phyloP scores from a whole-genome alignment of 2,113 vertebrate genomes.

The Scytalopus superciliaris region DNA sequence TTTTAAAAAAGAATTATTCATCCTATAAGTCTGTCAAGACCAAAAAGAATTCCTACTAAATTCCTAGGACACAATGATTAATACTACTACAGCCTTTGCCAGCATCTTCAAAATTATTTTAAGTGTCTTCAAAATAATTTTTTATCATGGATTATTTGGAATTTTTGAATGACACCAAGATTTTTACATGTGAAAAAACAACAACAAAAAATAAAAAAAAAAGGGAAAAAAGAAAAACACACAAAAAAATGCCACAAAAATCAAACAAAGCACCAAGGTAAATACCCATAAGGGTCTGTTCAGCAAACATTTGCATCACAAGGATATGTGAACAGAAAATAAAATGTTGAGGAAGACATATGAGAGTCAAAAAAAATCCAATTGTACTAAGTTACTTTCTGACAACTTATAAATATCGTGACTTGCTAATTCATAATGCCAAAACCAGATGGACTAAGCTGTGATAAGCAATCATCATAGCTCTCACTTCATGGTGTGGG shows the following conservation, averaged over 20 bases:
- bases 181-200: not conserved
- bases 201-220: not conserved
- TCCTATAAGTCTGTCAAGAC: not conserved
- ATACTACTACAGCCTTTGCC: not conserved
- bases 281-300: not conserved
- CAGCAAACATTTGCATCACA: not conserved
- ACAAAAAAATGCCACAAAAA: not conserved
- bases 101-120: not conserved
- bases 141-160: not conserved
- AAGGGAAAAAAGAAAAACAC: too few species aligned
- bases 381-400: not conserved
- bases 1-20: not conserved
- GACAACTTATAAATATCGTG: not conserved
- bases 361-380: rapidly evolving
- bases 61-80: not conserved
- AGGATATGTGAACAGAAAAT: not conserved
- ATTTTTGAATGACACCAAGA: not conserved
- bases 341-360: not conserved
- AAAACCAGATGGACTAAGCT: not conserved
- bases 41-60: not conserved
- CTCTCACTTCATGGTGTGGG: not conserved
- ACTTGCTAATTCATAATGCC: not conserved
- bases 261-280: too few species aligned
- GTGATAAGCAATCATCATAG: not conserved
- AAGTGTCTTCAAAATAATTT: not conserved